Evolutionary conservation across 2,888 invertebrate species (phyloP).

Genomic region (Mimas tiliae): DNA sequence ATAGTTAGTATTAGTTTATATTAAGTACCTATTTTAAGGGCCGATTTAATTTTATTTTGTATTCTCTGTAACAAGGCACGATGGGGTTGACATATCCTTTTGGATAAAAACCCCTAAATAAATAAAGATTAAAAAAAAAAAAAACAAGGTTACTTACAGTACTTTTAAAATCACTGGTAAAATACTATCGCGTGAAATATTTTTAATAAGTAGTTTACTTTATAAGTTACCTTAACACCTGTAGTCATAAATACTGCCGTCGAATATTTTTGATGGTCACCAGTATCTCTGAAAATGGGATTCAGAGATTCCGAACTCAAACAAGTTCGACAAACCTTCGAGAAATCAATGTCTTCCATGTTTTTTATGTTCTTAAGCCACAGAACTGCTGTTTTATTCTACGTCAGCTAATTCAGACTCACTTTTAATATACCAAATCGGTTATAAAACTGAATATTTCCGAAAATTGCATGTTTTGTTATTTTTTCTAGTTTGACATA

Average conservation of each 20-base stretch:
- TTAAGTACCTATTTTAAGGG: too few relatives aligned
- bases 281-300: constrained; percentile 47
- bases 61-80: too few relatives aligned
- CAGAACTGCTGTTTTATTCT: neutral
- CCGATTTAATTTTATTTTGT: too few relatives aligned
- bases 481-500: neutral
- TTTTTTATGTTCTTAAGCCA: neutral
- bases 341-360: constrained; percentile 44
- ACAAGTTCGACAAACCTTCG: constrained; percentile 54
- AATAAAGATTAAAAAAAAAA: too few relatives aligned
- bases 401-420: neutral
- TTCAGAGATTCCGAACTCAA: constrained; percentile 39
- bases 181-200: too few relatives aligned
- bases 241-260: constrained; percentile 43
- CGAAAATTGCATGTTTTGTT: neutral
- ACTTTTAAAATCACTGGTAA: too few relatives aligned
- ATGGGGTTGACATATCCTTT: too few relatives aligned
- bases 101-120: too few relatives aligned
- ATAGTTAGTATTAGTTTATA: too few relatives aligned
- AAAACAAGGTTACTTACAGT: too few relatives aligned
- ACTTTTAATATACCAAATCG: neutral
- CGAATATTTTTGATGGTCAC: constrained; percentile 38
- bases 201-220: too few relatives aligned
- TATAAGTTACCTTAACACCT: constrained; percentile 49
- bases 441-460: neutral